Base-by-base conservation (phyloP, 2,888 invertebrate genomes). In the Parthenolecanium corni region DNA sequence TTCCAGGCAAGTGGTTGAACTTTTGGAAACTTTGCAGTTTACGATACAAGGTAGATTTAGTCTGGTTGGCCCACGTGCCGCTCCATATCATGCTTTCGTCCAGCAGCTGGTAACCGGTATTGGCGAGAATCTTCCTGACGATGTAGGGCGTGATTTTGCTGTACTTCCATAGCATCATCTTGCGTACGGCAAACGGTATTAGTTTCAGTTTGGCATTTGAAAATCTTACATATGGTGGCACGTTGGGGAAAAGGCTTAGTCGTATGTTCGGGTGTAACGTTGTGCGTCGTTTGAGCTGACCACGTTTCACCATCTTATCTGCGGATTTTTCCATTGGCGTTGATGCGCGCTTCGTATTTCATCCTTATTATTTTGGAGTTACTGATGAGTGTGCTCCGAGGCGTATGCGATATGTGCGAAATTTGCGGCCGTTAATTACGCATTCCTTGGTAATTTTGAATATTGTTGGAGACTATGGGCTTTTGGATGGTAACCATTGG, bases 181-280 rank as follows among this genome's bases (percentile, higher is more conserved):
- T 40, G 14, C 40, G 20, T 40, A 53, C 23, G 20, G 23, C 21
- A 1, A n/a, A 23, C 18, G 53, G 53, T 6, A 53, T 23, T 40
- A 40, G 40, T 1, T 76, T 72, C 14, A 40, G 40, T 6, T 14
- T 21, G 12, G 12, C 9, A n/a, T 5, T 86, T 53, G 83, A 80
- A 75, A 94, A 94, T 69, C 80, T 18, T 36, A 53, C 40, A 23
- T 53, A 53, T 16, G 53, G 53, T 3, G 53, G 53, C 2, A 53
- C 53, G 53, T 53, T 53, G 3, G 53, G 53, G 40, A 53, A 53
- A 9, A 53, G 16, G 53, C 53, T 53, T 3, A 53, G 12, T 20
- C 23, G 38, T 38, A 53, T 53, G 1, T 40, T 38, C n/a, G 53
- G 53, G 40, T 53, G 53, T 46, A 66, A 52, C 24, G 20, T 2